Conservation (phyloP, 2,797 vertebrate genomes). For the Myotis daubentonii region DNA sequence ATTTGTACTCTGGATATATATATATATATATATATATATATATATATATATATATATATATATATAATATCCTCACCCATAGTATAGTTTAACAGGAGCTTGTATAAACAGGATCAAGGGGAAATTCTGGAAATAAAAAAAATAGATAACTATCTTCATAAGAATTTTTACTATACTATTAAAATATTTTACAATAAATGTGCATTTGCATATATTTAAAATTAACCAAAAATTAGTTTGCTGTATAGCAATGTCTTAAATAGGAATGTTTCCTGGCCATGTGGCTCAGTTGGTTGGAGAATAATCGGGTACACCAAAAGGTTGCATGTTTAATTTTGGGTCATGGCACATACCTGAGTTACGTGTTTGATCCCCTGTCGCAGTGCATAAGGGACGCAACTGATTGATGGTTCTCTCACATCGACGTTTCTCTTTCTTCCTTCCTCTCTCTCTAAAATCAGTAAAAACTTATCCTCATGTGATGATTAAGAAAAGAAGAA, state of each 20-base stretch:
- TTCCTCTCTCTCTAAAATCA: not conserved
- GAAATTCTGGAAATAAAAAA: conserved; percentile 37
- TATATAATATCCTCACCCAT: not conserved
- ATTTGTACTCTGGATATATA: not conserved
- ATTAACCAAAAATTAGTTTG: not conserved
- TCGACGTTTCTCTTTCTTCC: not conserved
- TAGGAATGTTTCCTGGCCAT: not conserved
- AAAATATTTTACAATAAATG: not conserved
- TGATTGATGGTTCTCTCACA: not conserved
- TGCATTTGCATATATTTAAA: not conserved
- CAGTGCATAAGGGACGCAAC: not conserved
- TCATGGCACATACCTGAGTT: not conserved
- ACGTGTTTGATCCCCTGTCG: not conserved
- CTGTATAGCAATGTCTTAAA: not conserved
- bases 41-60: not conserved
- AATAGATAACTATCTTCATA: not conserved
- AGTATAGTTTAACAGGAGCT: not conserved
- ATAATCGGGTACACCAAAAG: not conserved
- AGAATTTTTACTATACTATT: not conserved
- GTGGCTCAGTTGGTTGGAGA: not conserved
- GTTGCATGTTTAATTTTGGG: not conserved
- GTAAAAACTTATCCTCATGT: not conserved
- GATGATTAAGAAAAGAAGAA: not conserved
- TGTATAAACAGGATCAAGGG: not conserved
- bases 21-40: not conserved